Base-by-base conservation (phyloP, 1,140 invertebrate species). In the Drosophila ercepeae region DNA sequence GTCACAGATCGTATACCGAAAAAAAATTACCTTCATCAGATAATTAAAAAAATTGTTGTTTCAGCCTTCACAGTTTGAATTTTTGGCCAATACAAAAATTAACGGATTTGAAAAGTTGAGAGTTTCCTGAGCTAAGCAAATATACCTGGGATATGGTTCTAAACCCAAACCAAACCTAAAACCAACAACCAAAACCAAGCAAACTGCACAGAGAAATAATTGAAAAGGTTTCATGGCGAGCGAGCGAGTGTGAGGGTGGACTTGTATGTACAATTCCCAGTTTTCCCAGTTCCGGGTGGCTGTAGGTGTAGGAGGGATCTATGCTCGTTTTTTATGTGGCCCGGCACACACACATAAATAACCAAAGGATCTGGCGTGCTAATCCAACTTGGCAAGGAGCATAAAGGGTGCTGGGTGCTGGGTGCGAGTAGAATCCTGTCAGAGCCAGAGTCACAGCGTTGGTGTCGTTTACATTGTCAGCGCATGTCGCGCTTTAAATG, bases 401-500 rank as follows among this genome's bases (percentile, higher is more conserved):
- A 42, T 16, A 29, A 27, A n/a, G 23, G 46, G 34, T 29, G 39
- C 39, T 8, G 36, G 49, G 49, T 53, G 27, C 41, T 8, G 45
- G 42, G 49, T 60, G 27, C 48, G 21, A 45, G 57, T 55, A 48
- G 63, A 67, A 67, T 68, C 60, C 64, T 81, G 77, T 78, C 70
- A 63, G 25, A 51, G 71, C 8, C 72, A 76, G 54, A 67, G 61
- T 52, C 46, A 48, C 13, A 67, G 63, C 46, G 27, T 50, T 50
- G 45, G 69, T 61, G 69, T 72, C 69, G 69, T 82, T 63, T 75
- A 84, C 79, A 74, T 61, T 81, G 79, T 86, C 81, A 79, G 75
- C 79, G 79, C 76, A 72, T 83, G 79, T 72, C 75, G 65, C 65
- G 67, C 79, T 79, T 84, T 88, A 86, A 88, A 82, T 82, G 77